Percentiles rank a stretch among this genome's conserved stretches.
Evolutionary conservation across 37 sponge, comb jelly and placozoan species (phyloP).

Genomic region (Axinella damicornis): DNA sequence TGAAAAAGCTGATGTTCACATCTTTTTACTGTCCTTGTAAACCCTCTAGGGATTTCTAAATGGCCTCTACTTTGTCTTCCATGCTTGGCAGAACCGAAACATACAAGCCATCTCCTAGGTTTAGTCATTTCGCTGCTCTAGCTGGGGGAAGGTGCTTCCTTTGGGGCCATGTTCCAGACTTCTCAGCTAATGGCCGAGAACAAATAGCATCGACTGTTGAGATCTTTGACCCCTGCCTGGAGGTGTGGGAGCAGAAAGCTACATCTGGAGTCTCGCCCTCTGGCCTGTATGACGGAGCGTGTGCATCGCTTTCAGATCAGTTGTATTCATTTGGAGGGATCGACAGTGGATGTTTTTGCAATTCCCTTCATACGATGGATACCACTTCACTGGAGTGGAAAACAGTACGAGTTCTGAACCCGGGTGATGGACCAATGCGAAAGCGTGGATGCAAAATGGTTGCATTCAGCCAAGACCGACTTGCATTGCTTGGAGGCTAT

Average conservation of each 20-base stretch:
- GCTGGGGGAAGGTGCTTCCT: neutral
- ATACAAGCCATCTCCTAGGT: neutral
- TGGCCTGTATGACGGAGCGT: neutral
- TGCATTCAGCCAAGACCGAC: neutral
- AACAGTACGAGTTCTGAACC: neutral
- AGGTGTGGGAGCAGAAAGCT: neutral
- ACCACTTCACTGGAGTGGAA: neutral
- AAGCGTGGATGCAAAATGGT: neutral
- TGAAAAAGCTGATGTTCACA: too few species aligned
- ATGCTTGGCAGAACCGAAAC: neutral
- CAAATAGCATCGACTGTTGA: neutral
- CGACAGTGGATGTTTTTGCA: neutral
- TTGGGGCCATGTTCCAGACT: neutral
- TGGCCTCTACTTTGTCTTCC: neutral
- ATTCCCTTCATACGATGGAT: neutral
- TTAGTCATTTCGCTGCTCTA: neutral
- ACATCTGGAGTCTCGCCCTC: neutral
- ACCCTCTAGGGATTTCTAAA: neutral
- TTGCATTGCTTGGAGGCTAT: neutral
- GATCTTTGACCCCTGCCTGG: constrained; percentile 3
- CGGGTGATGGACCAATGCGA: neutral
- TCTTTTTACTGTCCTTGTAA: neutral
- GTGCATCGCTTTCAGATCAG: neutral
- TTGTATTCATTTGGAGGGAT: neutral
- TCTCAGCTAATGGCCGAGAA: neutral